Evolutionary conservation across 1,140 invertebrate species (phyloP).

Genomic region (Calosoma granatense): DNA sequence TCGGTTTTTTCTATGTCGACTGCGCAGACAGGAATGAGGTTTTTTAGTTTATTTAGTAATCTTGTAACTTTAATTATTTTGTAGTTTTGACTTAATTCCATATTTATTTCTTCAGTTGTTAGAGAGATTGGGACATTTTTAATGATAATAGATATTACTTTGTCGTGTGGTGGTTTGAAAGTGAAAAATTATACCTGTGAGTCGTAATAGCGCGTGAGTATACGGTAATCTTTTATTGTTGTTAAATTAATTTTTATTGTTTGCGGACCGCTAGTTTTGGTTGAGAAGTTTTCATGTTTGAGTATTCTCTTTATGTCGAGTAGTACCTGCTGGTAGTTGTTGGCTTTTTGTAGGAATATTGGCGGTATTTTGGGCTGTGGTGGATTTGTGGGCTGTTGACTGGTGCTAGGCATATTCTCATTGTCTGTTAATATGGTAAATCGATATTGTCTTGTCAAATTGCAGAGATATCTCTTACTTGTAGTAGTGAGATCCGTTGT

Average conservation of each 20-base stretch:
- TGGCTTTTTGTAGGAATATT: not conserved
- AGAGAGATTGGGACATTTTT: not conserved
- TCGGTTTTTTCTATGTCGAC: not conserved
- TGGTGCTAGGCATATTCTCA: not conserved
- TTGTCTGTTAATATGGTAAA: not conserved
- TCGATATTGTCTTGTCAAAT: not conserved
- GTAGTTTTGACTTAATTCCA: conserved; percentile 13
- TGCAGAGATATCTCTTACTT: not conserved
- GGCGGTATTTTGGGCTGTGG: not conserved
- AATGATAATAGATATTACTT: not conserved
- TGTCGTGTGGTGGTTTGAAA: not conserved
- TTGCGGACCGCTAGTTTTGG: not conserved
- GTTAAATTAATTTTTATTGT: not conserved
- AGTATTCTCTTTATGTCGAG: not conserved
- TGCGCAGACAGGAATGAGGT: not conserved
- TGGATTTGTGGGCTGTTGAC: too few relatives aligned
- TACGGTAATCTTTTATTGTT: not conserved
- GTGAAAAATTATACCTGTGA: not conserved
- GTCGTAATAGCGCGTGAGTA: not conserved
- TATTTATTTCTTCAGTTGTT: conserved; percentile 11
- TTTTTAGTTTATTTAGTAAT: not conserved
- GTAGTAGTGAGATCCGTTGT: not conserved
- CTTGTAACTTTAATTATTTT: not conserved
- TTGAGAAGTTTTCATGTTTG: not conserved
- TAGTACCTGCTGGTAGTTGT: not conserved